These are phyloP conservation scores for Passer montanus DNA, from an alignment of 2,113 vertebrate species.

Conservation along the genomic window DNA sequence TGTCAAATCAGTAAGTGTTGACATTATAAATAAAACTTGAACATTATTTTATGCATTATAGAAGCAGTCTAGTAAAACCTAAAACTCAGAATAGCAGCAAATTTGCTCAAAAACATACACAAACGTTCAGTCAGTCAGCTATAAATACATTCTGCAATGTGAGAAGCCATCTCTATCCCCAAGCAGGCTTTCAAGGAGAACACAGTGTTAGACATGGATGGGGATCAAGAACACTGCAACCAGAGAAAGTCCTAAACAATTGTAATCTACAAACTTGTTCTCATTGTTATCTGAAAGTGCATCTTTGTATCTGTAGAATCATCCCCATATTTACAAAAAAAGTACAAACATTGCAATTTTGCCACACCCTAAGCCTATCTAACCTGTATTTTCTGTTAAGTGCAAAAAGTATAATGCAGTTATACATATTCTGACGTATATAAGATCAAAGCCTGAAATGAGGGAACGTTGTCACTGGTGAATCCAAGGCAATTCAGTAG, in stretches of 20 bases:
- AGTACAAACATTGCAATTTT: slow-evolving; percentile 34
- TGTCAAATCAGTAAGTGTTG: background rate
- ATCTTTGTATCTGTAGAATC: slow-evolving; percentile 25
- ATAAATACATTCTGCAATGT: background rate
- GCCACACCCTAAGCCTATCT: background rate
- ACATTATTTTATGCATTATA: background rate
- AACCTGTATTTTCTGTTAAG: slow-evolving; percentile 35
- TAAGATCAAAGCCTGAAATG: background rate
- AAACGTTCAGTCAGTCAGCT: slow-evolving; percentile 34
- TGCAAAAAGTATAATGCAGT: slow-evolving; percentile 16
- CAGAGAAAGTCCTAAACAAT: background rate
- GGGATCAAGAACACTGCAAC: background rate
- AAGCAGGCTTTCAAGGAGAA: background rate
- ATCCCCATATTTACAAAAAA: slow-evolving; percentile 44
- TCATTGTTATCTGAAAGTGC: slow-evolving; percentile 39
- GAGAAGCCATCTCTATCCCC: slow-evolving; percentile 2
- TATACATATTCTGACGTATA: background rate
- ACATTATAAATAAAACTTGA: slow-evolving; percentile 37
- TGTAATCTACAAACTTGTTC: slow-evolving; percentile 14
- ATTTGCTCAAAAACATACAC: background rate
- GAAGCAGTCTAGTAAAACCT: slow-evolving; percentile 2
- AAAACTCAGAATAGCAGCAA: slow-evolving; percentile 39
- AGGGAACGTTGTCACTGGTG: background rate
- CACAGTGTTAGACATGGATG: background rate
- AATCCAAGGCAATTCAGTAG: background rate